Base-by-base conservation (phyloP, 2,113 vertebrate species). In the Ciconia boyciana region DNA sequence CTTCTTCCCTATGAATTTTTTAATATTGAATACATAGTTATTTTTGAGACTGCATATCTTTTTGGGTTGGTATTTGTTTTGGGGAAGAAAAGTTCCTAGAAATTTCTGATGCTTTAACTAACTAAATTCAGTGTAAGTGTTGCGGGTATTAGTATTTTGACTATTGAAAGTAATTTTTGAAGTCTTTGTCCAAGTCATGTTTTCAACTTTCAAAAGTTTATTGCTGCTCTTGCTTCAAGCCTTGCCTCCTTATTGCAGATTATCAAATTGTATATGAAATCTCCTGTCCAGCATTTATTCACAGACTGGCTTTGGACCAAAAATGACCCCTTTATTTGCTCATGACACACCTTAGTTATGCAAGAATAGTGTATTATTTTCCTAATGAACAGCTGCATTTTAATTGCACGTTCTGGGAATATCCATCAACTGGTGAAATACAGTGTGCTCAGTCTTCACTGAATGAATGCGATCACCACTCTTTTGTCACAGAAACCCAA, bases 311-410 rank as follows among this genome's bases (percentile, higher is more conserved):
- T 87, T 77, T 92, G 51, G 68, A 74, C 89, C n/a, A 87, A 82
- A 96, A 94, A 32, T 34, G 58, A 83, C 61, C 65, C 74, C 80
- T 95, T 85, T 48, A 84, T 97, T 83, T 95, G 74, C 83, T 95
- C 43, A 55, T 72, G 77, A 82, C 52, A 88, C 70, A 92, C 87
- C 86, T 96, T 92, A 80, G 78, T 90, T 90, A 46, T 72, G 62
- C 65, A 80, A 94, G 88, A 89, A 60, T 75, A 54, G 8, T 76
- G 83, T 96, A 60, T 91, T 75, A 20, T 93, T 95, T 95, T 95
- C 83, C 90, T 88, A 83, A 83, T 58, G 91, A 97, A 87, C 85
- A 97, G 86, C 93, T 98, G 92, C 66, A 95, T 94, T 97, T 96
- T 97, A 96, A 97, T 94, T 85, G 90, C 94, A 41, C 13, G 46